A percentile compares a stretch with the other conserved stretches of the same genome.
phyloP scores from a whole-genome alignment of 2,113 vertebrate species.

The Oryzias woworae region DNA sequence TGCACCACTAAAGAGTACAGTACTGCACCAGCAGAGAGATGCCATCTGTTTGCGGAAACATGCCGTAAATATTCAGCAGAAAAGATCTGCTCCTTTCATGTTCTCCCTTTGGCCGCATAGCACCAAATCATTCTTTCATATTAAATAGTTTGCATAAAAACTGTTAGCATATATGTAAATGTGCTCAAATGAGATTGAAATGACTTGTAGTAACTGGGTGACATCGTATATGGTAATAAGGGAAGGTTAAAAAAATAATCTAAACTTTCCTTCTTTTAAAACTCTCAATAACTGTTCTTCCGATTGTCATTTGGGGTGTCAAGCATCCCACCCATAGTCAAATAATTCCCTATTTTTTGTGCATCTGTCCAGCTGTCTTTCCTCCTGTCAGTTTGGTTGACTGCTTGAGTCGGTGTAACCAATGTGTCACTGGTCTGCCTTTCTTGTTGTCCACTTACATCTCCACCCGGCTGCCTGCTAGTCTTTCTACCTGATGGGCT shows the following conservation, averaged over 20 bases:
- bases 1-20: neutral
- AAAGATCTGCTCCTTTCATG: neutral
- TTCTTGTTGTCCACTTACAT: slow-evolving; percentile 51
- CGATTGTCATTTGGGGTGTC: slow-evolving; percentile 22
- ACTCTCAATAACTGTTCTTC: slow-evolving; percentile 22
- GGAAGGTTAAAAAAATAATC: too few species aligned
- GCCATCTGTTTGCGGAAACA: neutral
- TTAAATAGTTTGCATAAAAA: neutral
- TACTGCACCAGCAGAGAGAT: neutral
- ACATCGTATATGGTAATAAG: too few species aligned
- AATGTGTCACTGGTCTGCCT: slow-evolving; percentile 38
- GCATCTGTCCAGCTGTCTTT: slow-evolving; percentile 28
- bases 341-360: slow-evolving; percentile 40
- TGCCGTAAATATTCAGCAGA: neutral
- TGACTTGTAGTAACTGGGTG: too few species aligned
- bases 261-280: slow-evolving; percentile 12
- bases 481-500: slow-evolving; percentile 38
- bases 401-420: slow-evolving; percentile 39
- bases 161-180: too few species aligned
- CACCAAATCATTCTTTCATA: neutral
- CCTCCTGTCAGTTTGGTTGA: slow-evolving; percentile 38
- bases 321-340: slow-evolving; percentile 11
- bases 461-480: slow-evolving; percentile 36
- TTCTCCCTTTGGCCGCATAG: neutral
- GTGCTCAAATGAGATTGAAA: too few species aligned